A percentile compares a stretch with the other conserved stretches of the same genome.
phyloP scores from a whole-genome alignment of 2,888 invertebrate species.

The Erebia aethiops region DNA sequence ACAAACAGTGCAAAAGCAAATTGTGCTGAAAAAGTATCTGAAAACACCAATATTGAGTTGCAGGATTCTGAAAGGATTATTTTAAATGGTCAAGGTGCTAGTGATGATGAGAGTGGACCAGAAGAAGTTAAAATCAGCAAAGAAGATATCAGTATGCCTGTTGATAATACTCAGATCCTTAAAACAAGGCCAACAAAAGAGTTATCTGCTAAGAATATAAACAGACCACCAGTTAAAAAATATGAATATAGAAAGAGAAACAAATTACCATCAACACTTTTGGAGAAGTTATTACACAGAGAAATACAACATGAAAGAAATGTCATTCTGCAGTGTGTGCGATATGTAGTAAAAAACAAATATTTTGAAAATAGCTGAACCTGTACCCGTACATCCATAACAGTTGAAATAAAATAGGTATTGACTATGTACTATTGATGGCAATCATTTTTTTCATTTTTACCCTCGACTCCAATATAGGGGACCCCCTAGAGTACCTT shows the following conservation, averaged over 20 bases:
- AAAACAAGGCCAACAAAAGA: constrained; percentile 36
- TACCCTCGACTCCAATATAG: too few relatives aligned
- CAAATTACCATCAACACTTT: constrained; percentile 81
- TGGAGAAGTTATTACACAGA: constrained; percentile 87
- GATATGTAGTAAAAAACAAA: constrained; percentile 89
- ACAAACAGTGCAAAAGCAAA: constrained; percentile 4
- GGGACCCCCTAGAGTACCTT: too few relatives aligned
- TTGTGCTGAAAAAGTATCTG: constrained; percentile 9
- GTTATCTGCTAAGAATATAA: constrained; percentile 34
- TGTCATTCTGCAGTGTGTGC: constrained; percentile 92
- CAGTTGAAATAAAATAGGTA: not conserved
- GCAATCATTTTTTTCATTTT: too few relatives aligned
- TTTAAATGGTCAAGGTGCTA: constrained; percentile 32
- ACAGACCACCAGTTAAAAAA: constrained; percentile 11
- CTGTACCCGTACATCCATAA: not conserved
- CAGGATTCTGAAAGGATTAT: constrained; percentile 3
- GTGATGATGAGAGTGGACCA: constrained; percentile 75
- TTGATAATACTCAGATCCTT: not conserved
- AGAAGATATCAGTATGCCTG: constrained; percentile 28
- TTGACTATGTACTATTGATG: too few relatives aligned
- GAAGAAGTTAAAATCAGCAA: constrained; percentile 72
- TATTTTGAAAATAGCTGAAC: constrained; percentile 83
- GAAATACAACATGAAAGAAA: constrained; percentile 95
- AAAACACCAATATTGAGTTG: constrained; percentile 8
- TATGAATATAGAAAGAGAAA: constrained; percentile 41